These are phyloP conservation scores for Hypena proboscidalis DNA, from an alignment of 2,888 invertebrate genomes.

Conservation along the genomic window DNA sequence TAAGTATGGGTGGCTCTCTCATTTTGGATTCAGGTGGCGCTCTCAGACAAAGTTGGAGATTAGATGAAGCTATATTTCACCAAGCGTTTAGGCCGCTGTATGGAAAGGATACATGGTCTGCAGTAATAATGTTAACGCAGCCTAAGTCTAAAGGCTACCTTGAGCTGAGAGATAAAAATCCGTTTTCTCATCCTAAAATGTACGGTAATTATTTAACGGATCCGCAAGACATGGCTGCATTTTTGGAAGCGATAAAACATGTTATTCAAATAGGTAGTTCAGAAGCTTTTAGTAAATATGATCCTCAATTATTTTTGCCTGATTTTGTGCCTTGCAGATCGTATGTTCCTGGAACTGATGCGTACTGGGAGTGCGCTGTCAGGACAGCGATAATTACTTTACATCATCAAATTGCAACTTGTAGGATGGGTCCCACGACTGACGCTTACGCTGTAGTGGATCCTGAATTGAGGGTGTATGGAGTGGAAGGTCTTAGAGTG, in stretches of 20 bases:
- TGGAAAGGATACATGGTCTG: slow-evolving; percentile 85
- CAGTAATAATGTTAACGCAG: slow-evolving; percentile 89
- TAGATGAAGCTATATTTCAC: slow-evolving; percentile 84
- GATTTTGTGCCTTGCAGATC: slow-evolving; percentile 82
- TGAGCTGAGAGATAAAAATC: slow-evolving; percentile 89
- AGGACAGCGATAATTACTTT: slow-evolving; percentile 83
- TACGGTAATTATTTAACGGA: slow-evolving; percentile 92
- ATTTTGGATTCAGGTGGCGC: slow-evolving; percentile 85
- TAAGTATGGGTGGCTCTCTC: slow-evolving; percentile 87
- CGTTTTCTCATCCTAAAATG: slow-evolving; percentile 90
- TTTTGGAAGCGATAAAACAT: slow-evolving; percentile 86
- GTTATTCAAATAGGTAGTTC: slow-evolving; percentile 85
- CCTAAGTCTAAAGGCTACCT: slow-evolving; percentile 91
- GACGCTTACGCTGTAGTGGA: slow-evolving; percentile 88
- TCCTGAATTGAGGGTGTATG: slow-evolving; percentile 87
- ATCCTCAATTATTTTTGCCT: slow-evolving; percentile 79
- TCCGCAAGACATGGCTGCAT: slow-evolving; percentile 85
- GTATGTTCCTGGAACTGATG: slow-evolving; percentile 82
- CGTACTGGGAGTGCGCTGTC: slow-evolving; percentile 90
- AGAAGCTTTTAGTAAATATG: slow-evolving; percentile 85
- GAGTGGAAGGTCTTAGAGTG: slow-evolving; percentile 86
- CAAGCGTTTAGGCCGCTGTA: slow-evolving; percentile 83
- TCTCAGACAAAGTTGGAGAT: slow-evolving; percentile 82
- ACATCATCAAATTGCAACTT: slow-evolving; percentile 88
- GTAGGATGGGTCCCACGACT: slow-evolving; percentile 88